Evolutionary conservation across 2,113 vertebrate genomes (phyloP).

Genomic region (Nematolebias whitei): DNA sequence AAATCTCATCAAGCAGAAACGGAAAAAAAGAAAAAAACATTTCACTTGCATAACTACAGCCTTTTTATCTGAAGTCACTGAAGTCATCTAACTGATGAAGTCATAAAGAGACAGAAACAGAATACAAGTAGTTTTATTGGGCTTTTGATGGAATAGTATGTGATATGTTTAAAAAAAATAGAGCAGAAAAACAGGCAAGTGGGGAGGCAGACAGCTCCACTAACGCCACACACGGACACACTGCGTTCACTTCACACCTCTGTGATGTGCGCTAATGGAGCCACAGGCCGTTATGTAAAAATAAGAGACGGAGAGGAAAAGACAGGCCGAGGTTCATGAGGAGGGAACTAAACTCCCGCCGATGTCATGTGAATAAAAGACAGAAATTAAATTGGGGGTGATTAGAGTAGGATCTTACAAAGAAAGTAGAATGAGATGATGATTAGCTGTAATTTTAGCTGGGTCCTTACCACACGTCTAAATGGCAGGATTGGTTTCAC

Average conservation of each 20-base stretch:
- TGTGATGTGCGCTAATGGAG: slow-evolving; percentile 52
- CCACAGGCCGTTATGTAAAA: slow-evolving; percentile 56
- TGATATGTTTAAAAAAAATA: slow-evolving; percentile 31
- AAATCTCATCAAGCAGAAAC: background rate
- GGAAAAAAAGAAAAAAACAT: background rate
- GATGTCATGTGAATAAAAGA: slow-evolving; percentile 35
- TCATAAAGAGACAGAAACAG: slow-evolving; percentile 10
- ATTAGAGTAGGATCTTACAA: slow-evolving; percentile 60
- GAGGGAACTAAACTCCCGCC: slow-evolving; percentile 10
- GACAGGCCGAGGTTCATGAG: slow-evolving; percentile 5
- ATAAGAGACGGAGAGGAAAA: slow-evolving; percentile 29
- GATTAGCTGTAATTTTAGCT: slow-evolving; percentile 60
- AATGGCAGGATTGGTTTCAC: slow-evolving; percentile 49
- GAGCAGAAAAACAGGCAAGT: slow-evolving; percentile 17
- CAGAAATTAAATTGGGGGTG: slow-evolving; percentile 40
- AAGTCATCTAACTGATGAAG: background rate
- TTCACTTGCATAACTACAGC: background rate
- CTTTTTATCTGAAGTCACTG: background rate
- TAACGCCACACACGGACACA: slow-evolving; percentile 27
- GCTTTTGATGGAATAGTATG: slow-evolving; percentile 14
- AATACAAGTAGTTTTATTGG: slow-evolving; percentile 33
- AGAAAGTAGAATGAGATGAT: slow-evolving; percentile 55
- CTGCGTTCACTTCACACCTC: slow-evolving; percentile 41
- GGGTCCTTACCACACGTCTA: slow-evolving; percentile 26
- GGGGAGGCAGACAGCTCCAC: background rate